phyloP scores from a whole-genome alignment of 2,797 vertebrate species.

The Pagetopsis macropterus region DNA sequence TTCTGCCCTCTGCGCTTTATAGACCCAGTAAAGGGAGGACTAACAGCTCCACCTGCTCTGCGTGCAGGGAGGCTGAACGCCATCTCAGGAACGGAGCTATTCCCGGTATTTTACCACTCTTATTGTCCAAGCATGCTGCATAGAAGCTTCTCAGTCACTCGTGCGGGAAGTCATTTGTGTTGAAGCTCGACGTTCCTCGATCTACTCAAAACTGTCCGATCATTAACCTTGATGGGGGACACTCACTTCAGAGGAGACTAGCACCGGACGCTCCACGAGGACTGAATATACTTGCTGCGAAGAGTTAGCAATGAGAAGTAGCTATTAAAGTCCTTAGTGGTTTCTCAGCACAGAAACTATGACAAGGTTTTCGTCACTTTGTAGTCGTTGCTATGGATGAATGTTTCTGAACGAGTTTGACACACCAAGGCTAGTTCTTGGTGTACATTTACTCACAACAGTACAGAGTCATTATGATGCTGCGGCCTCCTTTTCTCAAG shows the following conservation, averaged over 20 bases:
- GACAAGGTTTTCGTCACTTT: slow-evolving; percentile 25
- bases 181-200: slow-evolving; percentile 61
- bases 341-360: slow-evolving; percentile 25
- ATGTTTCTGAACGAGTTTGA: background rate
- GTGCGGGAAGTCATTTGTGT: slow-evolving; percentile 67
- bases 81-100: slow-evolving; percentile 59
- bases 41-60: slow-evolving; percentile 54
- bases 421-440: background rate
- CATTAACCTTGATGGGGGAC: slow-evolving; percentile 42
- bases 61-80: slow-evolving; percentile 34
- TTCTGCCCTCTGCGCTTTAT: background rate
- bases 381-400: slow-evolving; percentile 17
- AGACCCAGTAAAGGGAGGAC: background rate
- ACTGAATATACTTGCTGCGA: background rate
- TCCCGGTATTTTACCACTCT: slow-evolving; percentile 73
- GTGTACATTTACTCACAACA: background rate
- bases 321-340: slow-evolving; percentile 19
- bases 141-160: slow-evolving; percentile 69
- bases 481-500: background rate
- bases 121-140: slow-evolving; percentile 77
- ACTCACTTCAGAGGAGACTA: slow-evolving; percentile 29
- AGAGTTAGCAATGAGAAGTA: slow-evolving; percentile 4
- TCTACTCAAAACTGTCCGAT: slow-evolving; percentile 55
- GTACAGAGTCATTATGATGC: background rate
- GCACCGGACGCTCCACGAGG: background rate